Evolutionary conservation across 92 coral and sea anemone species (phyloP).

Genomic region (Epizoanthus scotinus): DNA sequence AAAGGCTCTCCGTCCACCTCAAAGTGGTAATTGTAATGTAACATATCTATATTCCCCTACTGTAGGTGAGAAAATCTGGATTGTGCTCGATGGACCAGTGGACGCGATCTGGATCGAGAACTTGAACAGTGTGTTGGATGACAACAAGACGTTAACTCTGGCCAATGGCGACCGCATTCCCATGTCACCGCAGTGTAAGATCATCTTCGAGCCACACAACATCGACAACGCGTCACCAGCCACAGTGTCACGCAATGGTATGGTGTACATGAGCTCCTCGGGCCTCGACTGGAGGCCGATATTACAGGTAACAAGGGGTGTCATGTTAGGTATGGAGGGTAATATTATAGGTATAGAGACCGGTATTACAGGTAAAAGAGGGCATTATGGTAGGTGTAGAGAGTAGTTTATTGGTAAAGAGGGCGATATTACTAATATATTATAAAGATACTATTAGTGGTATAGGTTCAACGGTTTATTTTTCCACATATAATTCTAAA

Average conservation of each 20-base stretch:
- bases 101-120: slow-evolving; percentile 90
- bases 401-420: neutral
- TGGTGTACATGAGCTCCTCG: slow-evolving; percentile 95
- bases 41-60: neutral
- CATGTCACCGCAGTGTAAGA: slow-evolving; percentile 89
- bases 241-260: slow-evolving; percentile 89
- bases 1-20: no score
- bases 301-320: slow-evolving; percentile 50
- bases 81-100: slow-evolving; percentile 86
- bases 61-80: slow-evolving; percentile 80
- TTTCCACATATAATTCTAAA: no score
- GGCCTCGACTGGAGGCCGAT: slow-evolving; percentile 89
- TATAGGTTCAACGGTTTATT: no score
- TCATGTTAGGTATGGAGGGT: neutral
- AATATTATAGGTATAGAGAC: neutral
- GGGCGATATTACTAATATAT: neutral
- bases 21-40: no score
- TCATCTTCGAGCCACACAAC: slow-evolving; percentile 89
- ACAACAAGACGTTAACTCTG: slow-evolving; percentile 84
- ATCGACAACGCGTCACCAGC: slow-evolving; percentile 90
- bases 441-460: no score
- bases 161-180: slow-evolving; percentile 90
- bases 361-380: neutral
- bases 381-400: no score
- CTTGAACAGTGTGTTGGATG: slow-evolving; percentile 85